Conservation (phyloP, 2,888 invertebrate genomes). For the Acleris cristana region DNA sequence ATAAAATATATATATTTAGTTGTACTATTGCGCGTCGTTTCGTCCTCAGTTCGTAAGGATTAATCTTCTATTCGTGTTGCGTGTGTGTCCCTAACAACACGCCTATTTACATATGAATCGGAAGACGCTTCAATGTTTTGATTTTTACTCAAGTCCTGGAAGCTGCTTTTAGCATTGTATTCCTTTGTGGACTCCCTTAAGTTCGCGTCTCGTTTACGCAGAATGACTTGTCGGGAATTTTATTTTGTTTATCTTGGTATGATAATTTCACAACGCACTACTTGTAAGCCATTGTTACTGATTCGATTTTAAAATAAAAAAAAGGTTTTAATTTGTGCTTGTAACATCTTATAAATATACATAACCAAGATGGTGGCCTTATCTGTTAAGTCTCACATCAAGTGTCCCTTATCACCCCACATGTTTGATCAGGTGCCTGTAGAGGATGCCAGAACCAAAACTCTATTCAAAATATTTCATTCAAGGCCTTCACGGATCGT, state of each 20-base stretch:
- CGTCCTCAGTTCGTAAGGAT: conserved; percentile 2
- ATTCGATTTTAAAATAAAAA: conserved; percentile 28
- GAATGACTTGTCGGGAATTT: conserved; percentile 44
- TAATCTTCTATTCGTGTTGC: conserved; percentile 45
- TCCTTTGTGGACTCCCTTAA: conserved; percentile 52
- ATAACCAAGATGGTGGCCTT: conserved; percentile 68
- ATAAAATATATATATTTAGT: not conserved
- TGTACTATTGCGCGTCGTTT: not conserved
- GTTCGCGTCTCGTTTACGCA: conserved; percentile 50
- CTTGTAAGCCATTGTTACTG: conserved; percentile 20
- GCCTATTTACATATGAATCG: conserved; percentile 74
- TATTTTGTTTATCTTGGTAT: conserved; percentile 39
- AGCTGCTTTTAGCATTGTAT: conserved; percentile 53
- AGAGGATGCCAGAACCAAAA: conserved; percentile 62
- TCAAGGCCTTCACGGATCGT: conserved; percentile 65
- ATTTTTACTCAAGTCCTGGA: conserved; percentile 63
- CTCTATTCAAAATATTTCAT: conserved; percentile 49
- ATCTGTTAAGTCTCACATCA: conserved; percentile 76
- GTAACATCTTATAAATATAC: conserved; percentile 36
- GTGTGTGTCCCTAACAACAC: conserved; percentile 60
- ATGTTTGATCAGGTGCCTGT: conserved; percentile 81
- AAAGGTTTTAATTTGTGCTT: conserved; percentile 48
- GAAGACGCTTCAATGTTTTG: conserved; percentile 67
- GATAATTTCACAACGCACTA: conserved; percentile 43
- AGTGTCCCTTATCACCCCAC: conserved; percentile 79